These are phyloP conservation scores for Caenorhabditis drosophilae DNA, from an alignment of 2,888 invertebrate species.

Conservation along the genomic window DNA sequence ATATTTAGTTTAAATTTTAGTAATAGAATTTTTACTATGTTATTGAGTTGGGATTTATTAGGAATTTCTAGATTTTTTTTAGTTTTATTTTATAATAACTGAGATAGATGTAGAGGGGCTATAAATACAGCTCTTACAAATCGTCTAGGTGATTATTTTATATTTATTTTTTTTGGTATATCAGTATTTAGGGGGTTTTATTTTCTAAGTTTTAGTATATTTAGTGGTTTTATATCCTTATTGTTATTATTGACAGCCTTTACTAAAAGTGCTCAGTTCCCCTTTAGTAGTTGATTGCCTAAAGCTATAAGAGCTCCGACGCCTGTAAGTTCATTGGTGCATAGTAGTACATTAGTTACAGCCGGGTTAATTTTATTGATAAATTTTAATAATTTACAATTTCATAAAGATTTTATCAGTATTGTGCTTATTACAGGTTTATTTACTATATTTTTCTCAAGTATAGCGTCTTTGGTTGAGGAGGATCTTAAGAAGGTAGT, in stretches of 20 bases:
- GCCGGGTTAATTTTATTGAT: slow-evolving; percentile 74
- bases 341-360: slow-evolving; percentile 82
- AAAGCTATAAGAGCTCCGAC: slow-evolving; percentile 81
- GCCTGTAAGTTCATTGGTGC: slow-evolving; percentile 80
- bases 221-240: slow-evolving; percentile 65
- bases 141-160: slow-evolving; percentile 79
- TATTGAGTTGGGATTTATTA: slow-evolving; percentile 50
- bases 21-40: slow-evolving; percentile 51
- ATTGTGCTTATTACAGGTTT: slow-evolving; percentile 72
- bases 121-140: slow-evolving; percentile 79
- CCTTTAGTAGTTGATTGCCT: slow-evolving; percentile 81
- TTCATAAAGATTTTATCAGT: slow-evolving; percentile 79
- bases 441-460: slow-evolving; percentile 57
- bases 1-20: slow-evolving; percentile 56
- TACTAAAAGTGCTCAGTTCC: slow-evolving; percentile 83
- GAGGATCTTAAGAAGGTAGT: slow-evolving; percentile 56
- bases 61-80: slow-evolving; percentile 54
- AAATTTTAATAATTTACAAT: slow-evolving; percentile 68
- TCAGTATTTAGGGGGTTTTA: slow-evolving; percentile 71
- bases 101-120: slow-evolving; percentile 51
- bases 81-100: slow-evolving; percentile 57
- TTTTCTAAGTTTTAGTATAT: slow-evolving; percentile 69
- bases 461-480: slow-evolving; percentile 48
- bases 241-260: slow-evolving; percentile 74
- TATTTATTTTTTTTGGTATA: slow-evolving; percentile 73